A percentile compares a stretch with the other conserved stretches of the same genome.
phyloP scores from a whole-genome alignment of 2,113 vertebrate genomes.

The Acrocephalus kingi region DNA sequence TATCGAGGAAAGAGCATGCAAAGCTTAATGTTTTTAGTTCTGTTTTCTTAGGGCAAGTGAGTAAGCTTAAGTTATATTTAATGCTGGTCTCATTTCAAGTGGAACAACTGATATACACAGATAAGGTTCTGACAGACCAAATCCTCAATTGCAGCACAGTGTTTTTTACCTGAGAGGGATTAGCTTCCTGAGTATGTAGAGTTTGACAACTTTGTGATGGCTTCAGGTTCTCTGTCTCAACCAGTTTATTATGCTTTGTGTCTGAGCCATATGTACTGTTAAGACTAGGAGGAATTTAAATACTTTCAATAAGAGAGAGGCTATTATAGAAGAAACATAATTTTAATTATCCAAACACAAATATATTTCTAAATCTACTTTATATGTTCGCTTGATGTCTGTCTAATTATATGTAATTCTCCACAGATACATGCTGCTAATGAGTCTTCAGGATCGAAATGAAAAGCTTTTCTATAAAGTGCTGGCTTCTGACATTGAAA shows the following conservation, averaged over 20 bases:
- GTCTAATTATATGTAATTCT: slow-evolving; percentile 58
- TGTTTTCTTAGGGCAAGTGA: neutral
- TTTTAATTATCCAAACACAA: neutral
- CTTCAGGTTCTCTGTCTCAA: neutral
- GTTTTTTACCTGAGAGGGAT: neutral
- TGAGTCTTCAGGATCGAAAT: slow-evolving; percentile 93
- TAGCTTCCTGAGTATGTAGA: neutral
- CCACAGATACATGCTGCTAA: slow-evolving; percentile 92
- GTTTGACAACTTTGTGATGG: neutral
- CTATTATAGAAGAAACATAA: neutral
- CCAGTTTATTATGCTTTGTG: neutral
- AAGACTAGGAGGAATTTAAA: neutral
- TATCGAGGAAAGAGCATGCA: neutral
- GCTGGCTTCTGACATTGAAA: slow-evolving; percentile 87
- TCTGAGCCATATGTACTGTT: neutral
- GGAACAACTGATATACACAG: neutral
- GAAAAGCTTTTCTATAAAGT: slow-evolving; percentile 97
- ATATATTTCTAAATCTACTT: neutral
- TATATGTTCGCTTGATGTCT: neutral
- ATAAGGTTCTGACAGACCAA: neutral
- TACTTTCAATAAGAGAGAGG: neutral
- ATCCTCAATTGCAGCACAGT: neutral
- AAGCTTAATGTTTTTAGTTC: neutral
- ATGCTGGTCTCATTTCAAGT: neutral
- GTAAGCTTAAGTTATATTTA: neutral